Conservation (phyloP, 2,797 vertebrate genomes). For the Eurystomus glaucurus region DNA sequence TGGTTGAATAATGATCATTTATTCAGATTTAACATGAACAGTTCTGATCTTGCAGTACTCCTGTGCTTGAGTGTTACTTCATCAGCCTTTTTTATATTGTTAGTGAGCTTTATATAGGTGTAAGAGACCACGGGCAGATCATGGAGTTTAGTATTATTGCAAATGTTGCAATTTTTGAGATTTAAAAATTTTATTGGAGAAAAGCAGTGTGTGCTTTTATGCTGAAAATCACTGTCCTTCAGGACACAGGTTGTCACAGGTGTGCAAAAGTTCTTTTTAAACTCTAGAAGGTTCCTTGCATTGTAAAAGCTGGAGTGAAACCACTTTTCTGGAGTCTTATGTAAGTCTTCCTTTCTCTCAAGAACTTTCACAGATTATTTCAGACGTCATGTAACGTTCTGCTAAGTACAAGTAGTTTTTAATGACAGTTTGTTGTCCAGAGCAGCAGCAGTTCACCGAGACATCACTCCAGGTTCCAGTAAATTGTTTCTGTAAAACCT, state of each 20-base stretch:
- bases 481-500: background rate
- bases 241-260: background rate
- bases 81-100: background rate
- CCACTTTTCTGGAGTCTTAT: background rate
- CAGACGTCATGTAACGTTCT: background rate
- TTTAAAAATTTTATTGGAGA: background rate
- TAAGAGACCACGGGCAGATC: background rate
- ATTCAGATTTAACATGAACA: background rate
- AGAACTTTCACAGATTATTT: background rate
- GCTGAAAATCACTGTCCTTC: background rate
- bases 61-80: background rate
- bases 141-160: background rate
- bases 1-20: accelerated
- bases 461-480: background rate
- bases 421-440: background rate
- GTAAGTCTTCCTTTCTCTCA: background rate
- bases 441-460: background rate
- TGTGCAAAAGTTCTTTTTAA: background rate
- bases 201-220: background rate
- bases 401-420: background rate
- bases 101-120: accelerated
- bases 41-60: background rate
- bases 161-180: background rate
- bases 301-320: background rate
- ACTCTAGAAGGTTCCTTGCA: background rate